These are phyloP conservation scores for Xyrauchen texanus DNA, from an alignment of 2,113 vertebrate genomes.

Conservation along the genomic window DNA sequence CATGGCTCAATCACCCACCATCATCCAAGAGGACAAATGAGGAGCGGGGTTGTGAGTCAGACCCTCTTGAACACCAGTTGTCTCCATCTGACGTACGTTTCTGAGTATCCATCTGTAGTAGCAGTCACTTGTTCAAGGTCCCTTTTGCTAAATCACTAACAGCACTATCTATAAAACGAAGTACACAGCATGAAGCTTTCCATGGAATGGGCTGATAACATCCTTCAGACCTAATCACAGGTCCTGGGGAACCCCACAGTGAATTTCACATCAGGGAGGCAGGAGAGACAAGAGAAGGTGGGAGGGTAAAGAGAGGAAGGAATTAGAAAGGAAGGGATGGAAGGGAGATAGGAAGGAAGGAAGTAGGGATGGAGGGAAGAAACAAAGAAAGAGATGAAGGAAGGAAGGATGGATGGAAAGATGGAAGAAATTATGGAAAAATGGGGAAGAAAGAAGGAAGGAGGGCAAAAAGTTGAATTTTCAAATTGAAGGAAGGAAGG, in stretches of 20 bases:
- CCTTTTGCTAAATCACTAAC: slow-evolving; percentile 17
- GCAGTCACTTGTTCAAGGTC: background rate
- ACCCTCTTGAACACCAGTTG: slow-evolving; percentile 16
- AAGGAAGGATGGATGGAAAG: too few relatives aligned
- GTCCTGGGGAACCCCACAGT: slow-evolving; percentile 27
- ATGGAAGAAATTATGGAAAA: too few relatives aligned
- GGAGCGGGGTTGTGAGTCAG: slow-evolving; percentile 10
- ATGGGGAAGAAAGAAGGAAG: too few relatives aligned
- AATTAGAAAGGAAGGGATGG: too few relatives aligned
- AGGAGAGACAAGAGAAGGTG: background rate
- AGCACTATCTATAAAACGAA: background rate
- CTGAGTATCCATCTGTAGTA: background rate
- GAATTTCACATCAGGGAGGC: slow-evolving; percentile 6
- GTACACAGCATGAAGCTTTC: slow-evolving; percentile 4
- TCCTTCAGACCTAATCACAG: slow-evolving; percentile 29
- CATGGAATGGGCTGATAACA: background rate
- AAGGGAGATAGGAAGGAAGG: too few relatives aligned
- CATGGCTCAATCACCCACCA: background rate
- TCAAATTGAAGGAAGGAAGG: too few relatives aligned
- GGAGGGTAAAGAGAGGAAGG: background rate
- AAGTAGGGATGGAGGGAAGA: too few relatives aligned
- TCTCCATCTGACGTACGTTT: background rate
- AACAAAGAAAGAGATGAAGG: too few relatives aligned
- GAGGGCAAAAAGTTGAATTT: too few relatives aligned
- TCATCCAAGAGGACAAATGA: background rate